Evolutionary conservation across 1,140 invertebrate genomes (phyloP).

Genomic region (Yoshiicerus persimilis): DNA sequence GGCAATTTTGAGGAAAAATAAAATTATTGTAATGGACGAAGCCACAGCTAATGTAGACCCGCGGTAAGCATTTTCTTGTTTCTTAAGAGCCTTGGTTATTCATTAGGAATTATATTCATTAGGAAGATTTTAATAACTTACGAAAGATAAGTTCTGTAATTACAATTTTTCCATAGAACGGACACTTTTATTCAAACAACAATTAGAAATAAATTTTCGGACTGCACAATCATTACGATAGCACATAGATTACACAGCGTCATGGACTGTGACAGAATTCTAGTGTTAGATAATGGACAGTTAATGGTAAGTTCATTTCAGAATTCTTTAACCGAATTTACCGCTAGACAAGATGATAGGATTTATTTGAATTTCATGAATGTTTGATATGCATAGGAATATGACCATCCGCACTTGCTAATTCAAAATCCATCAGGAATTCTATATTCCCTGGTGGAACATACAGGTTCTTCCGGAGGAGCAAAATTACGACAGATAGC

Average conservation of each 20-base stretch:
- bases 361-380: no score
- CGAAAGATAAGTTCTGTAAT: background rate
- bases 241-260: slow-evolving; percentile 43
- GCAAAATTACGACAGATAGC: slow-evolving; percentile 27
- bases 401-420: slow-evolving; percentile 48
- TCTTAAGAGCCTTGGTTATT: background rate
- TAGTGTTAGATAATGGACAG: slow-evolving; percentile 30
- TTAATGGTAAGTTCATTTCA: slow-evolving; percentile 32
- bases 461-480: slow-evolving; percentile 19
- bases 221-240: slow-evolving; percentile 40
- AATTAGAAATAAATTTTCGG: slow-evolving; percentile 37
- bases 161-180: slow-evolving; percentile 55
- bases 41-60: slow-evolving; percentile 57
- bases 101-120: no score
- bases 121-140: no score
- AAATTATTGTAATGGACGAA: slow-evolving; percentile 57
- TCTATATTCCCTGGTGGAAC: slow-evolving; percentile 28
- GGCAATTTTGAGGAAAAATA: slow-evolving; percentile 57
- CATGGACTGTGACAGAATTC: slow-evolving; percentile 44
- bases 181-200: slow-evolving; percentile 59
- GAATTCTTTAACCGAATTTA: no score
- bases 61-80: slow-evolving; percentile 35
- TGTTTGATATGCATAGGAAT: slow-evolving; percentile 33
- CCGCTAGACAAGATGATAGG: no score
- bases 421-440: slow-evolving; percentile 40